A percentile compares a stretch with the other conserved stretches of the same genome.
These are phyloP conservation scores for Dermolepida albohirtum DNA, from an alignment of 2,888 invertebrate species.

Conservation along the genomic window DNA sequence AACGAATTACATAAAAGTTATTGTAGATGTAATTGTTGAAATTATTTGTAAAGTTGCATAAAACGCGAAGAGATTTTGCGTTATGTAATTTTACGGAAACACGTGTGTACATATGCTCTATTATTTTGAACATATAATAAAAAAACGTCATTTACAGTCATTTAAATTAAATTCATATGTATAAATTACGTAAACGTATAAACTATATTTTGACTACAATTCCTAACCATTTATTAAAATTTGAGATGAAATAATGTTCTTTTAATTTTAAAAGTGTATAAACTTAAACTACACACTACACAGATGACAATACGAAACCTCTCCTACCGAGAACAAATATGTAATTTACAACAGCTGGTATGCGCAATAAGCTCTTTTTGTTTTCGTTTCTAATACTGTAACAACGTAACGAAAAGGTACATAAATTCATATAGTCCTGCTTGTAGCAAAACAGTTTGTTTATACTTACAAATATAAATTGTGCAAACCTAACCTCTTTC, in stretches of 20 bases:
- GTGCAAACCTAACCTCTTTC: conserved; percentile 11
- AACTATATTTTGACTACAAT: background rate
- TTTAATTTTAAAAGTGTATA: background rate
- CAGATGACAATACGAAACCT: too few relatives aligned
- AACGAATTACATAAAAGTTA: too few relatives aligned
- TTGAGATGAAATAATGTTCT: background rate
- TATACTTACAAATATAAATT: conserved; percentile 3
- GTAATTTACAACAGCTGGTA: conserved; percentile 1
- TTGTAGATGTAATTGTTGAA: too few relatives aligned
- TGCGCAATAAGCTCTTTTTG: background rate
- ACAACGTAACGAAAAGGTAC: too few relatives aligned
- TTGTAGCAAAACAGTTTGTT: conserved; percentile 3
- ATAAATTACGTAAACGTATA: too few relatives aligned
- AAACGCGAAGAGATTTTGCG: too few relatives aligned
- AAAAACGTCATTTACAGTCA: background rate
- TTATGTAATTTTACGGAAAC: too few relatives aligned
- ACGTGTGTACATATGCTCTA: too few relatives aligned
- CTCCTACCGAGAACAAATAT: background rate
- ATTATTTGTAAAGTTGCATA: too few relatives aligned
- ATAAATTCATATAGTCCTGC: too few relatives aligned
- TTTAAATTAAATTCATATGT: background rate
- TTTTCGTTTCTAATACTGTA: background rate
- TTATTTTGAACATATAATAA: too few relatives aligned
- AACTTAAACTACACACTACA: too few relatives aligned
- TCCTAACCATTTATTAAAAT: background rate